Evolutionary conservation across 2,888 invertebrate genomes (phyloP), one percentile per base, ranked within the genome.

Genomic region (Lycophotia porphyrea): DNA sequence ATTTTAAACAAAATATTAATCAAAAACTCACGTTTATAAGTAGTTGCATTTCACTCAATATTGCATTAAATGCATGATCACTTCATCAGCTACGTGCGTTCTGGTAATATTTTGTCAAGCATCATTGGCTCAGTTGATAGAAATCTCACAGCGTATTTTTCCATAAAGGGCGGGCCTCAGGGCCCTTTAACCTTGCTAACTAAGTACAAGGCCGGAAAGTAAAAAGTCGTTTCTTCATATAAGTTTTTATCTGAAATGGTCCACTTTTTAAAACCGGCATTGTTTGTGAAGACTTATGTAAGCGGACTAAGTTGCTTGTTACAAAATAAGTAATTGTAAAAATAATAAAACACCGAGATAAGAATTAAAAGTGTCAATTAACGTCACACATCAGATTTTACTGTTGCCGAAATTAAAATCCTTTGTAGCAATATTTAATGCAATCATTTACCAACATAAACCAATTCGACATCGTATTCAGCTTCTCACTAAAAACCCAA

Each of bases 181-280:
- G 60, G 74, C 79, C 74, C 74, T 78, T 31, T 49, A 73, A 76
- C 85, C 85, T 85, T 83, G 72, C 8, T 24, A 31, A 70, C 60
- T 65, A 65, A 70, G 75, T 74, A 84, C 87, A 87, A 87, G 85
- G 87, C 55, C 76, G 68, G 7, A 68, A 84, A 74, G 71, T 87
- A 82, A 85, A 77, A 87, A 87, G 75, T 63, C 24, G 79, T 87
- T 79, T 77, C 69, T 70, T 70, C 70, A 72, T 74, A 67, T 58
- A 36, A 42, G 64, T 78, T 84, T 70, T 81, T 72, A 52, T 78
- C 61, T 34, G 47, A 36, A 68, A 68, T 71, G 84, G 31, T 63
- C 73, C 61, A 84, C 85, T 86, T 86, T 70, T 78, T 72, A 73
- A 80, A 80, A 74, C 67, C 31, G n/a, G 60, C 34, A 55, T 39